These are phyloP conservation scores for Athalia circularis DNA, from an alignment of 2,888 invertebrate species.

Conservation along the genomic window DNA sequence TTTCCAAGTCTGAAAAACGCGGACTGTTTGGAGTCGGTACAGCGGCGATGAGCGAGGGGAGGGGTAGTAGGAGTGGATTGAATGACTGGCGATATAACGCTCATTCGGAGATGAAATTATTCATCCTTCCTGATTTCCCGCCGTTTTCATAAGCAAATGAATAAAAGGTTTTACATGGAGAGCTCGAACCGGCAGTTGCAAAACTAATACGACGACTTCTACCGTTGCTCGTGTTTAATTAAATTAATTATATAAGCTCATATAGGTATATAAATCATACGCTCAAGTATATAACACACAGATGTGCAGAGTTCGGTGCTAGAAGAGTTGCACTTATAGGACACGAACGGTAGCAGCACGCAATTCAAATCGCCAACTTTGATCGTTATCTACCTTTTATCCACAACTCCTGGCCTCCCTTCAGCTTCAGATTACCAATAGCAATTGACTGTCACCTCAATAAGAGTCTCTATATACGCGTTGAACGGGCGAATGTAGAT, in stretches of 20 bases:
- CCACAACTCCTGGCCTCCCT: neutral
- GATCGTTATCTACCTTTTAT: constrained; percentile 64
- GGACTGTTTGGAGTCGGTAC: no score
- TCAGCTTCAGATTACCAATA: no score
- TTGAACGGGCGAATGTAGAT: no score
- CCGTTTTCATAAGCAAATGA: constrained; percentile 13
- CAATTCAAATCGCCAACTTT: constrained; percentile 71
- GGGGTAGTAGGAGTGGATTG: constrained; percentile 11
- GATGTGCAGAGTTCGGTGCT: constrained; percentile 43
- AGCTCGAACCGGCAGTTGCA: constrained; percentile 64
- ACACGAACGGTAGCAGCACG: neutral
- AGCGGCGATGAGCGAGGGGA: constrained; percentile 3
- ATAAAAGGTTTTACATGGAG: constrained; percentile 45
- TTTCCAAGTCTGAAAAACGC: no score
- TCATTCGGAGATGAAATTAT: constrained; percentile 38
- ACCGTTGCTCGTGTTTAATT: constrained; percentile 70
- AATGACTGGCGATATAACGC: constrained; percentile 40
- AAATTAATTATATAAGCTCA: constrained; percentile 74
- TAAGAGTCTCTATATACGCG: no score
- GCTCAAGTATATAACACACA: constrained; percentile 3
- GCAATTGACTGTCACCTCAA: no score
- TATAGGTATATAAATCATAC: constrained; percentile 44
- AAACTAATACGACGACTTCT: constrained; percentile 69
- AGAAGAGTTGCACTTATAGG: constrained; percentile 30
- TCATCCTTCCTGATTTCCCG: constrained; percentile 31